These are phyloP conservation scores for Chymomyza amoena DNA, from an alignment of 2,888 invertebrate species.

Conservation along the genomic window DNA sequence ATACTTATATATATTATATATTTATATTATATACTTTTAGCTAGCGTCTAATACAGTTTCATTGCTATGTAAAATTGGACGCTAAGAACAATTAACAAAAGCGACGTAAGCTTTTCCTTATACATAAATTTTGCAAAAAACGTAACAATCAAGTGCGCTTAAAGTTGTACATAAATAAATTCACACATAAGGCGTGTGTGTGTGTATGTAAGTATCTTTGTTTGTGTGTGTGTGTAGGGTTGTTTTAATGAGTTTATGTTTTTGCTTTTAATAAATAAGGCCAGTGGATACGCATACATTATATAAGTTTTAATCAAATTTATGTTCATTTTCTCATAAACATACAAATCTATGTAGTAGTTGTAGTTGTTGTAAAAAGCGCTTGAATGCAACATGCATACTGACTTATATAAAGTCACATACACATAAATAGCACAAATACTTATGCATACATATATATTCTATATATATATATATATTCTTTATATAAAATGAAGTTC, in stretches of 20 bases:
- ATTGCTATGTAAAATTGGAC: conserved; percentile 64
- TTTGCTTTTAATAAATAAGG: conserved; percentile 72
- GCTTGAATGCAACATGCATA: conserved; percentile 23
- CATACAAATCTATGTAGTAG: conserved; percentile 38
- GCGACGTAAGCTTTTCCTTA: conserved; percentile 48
- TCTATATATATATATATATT: conserved; percentile 26
- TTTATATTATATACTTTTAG: conserved; percentile 22
- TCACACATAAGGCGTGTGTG: conserved; percentile 33
- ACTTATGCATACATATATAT: conserved; percentile 14
- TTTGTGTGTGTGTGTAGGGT: conserved; percentile 6
- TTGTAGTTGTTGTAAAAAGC: conserved; percentile 38
- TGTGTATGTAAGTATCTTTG: conserved; percentile 14
- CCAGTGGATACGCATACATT: conserved; percentile 77
- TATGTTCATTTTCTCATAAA: conserved; percentile 30
- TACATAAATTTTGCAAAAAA: conserved; percentile 34
- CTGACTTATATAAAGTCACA: conserved; percentile 6
- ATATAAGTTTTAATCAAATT: conserved; percentile 68
- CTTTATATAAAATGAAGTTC: conserved; percentile 33
- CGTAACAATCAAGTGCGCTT: conserved; percentile 45
- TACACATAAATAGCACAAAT: conserved; percentile 8
- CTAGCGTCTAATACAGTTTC: background rate
- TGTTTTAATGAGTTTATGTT: conserved; percentile 45
- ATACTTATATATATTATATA: conserved; percentile 17
- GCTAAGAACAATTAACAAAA: conserved; percentile 64
- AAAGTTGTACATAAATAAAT: conserved; percentile 50